Evolutionary conservation across 2,888 invertebrate genomes (phyloP), one percentile per base, ranked within the genome.

Genomic region (Criorhina ranunculi): DNA sequence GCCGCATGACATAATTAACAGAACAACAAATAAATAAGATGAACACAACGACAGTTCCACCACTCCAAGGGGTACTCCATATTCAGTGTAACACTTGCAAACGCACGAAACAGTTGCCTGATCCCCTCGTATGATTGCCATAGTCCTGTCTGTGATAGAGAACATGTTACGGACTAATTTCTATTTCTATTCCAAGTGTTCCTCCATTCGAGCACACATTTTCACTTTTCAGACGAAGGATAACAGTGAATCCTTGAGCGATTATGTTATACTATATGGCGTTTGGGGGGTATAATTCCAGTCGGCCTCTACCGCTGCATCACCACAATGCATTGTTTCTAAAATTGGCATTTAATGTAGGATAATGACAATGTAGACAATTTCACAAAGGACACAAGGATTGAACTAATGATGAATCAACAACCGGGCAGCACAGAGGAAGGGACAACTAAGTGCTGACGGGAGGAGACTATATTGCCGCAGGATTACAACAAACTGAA

Each of bases 261-360:
- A 37, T 59, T 72, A 24, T 49, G 76, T 59, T 72, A 24, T 49
- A 81, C 64, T 67, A 37, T 49, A 31, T 51, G 55, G 49, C 24
- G 29, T 42, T 15, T 57, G 53, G 31, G 33, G 51, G 51, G 29
- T 42, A 37, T 69, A 15, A n/a, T 12, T 7, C 49, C 5, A 8
- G 24, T 12, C 35, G 6, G 5, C 33, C 35, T 11, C 59, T 11
- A 19, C 15, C 42, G 35, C 29, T 31, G 51, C 60, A 35, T 11
- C 35, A 60, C 12, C 66, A 66, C 55, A 81, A 64, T 66, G 64
- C 42, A 73, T 79, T 76, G 81, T 81, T 81, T 57, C 76, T 69
- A 42, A 62, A 67, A 81, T 81, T 79, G 78, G 67, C 60, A 79
- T 73, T 67, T 83, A 83, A 79, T 83, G 72, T 78, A 40, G 67